Evolutionary conservation across 2,797 vertebrate genomes (phyloP), one percentile per base, ranked within the genome.

Genomic region (Tapirus indicus): DNA sequence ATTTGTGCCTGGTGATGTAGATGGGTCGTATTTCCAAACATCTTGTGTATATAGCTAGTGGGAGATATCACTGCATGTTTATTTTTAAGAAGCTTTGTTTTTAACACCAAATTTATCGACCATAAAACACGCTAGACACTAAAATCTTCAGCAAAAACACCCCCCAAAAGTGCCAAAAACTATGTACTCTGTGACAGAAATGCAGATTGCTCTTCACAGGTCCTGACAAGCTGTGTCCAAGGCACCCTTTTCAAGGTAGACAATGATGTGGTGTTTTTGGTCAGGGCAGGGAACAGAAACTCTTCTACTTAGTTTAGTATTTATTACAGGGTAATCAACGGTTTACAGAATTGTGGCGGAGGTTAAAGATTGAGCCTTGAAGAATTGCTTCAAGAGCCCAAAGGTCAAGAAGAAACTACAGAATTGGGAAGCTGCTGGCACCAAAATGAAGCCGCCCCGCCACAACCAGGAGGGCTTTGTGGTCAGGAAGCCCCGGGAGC

Each of bases 51-150:
- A 62, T 17, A 92, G 62, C 35, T 91, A 68, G 68, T 86, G 69
- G 79, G 27, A 68, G 32, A 91, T 80, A 93, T 71, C 32, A 60
- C 21, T 94, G 52, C 38, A 38, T 92, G 35, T 96, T 97, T 97
- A 91, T 69, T 97, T 97, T 96, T 87, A 96, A 95, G 77, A 32
- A 41, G 6, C 44, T 86, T 94, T 97, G 90, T 88, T 94, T 96
- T 89, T 94, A 79, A 94, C 35, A 91, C 74, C 23, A 56, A 92
- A 60, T 92, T 85, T 87, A 91, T 52, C 66, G 69, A 74, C 75
- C 75, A 75, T 18, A 29, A 94, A 93, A 93, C 44, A 68, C 86
- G 49, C 16, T 92, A 86, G 77, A 92, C 17, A 79, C 11, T 56
- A 6, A 92, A 60, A 54, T 92, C n/a, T 93, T 97, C 87, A 96